These are phyloP conservation scores for Drosophila ustulata DNA, from an alignment of 2,888 invertebrate species.

Conservation along the genomic window DNA sequence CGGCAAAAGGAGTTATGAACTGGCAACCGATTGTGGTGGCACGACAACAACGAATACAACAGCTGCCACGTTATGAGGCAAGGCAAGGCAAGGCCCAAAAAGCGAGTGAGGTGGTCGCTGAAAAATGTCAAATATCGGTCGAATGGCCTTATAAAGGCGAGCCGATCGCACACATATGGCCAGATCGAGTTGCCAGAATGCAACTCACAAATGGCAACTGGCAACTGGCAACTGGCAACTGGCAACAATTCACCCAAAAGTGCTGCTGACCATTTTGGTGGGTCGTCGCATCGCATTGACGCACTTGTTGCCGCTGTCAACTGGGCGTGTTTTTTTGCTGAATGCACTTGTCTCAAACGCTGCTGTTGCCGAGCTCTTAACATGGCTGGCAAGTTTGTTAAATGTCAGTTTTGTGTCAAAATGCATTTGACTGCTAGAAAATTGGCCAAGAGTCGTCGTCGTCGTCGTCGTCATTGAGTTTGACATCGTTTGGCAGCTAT, in stretches of 20 bases:
- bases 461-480: conserved; percentile 1
- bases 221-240: conserved; percentile 23
- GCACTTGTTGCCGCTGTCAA: conserved; percentile 67
- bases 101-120: conserved; percentile 23
- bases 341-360: conserved; percentile 45
- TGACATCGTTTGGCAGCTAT: conserved; percentile 33
- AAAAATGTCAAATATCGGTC: conserved; percentile 74
- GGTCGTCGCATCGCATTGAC: conserved; percentile 66
- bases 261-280: conserved; percentile 64
- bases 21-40: conserved; percentile 29
- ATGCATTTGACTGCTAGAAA: conserved; percentile 56
- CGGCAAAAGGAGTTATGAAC: conserved; percentile 64
- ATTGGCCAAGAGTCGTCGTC: conserved; percentile 37
- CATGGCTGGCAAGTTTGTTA: conserved; percentile 75
- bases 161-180: conserved; percentile 57
- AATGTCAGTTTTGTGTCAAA: conserved; percentile 82
- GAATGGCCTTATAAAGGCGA: conserved; percentile 62
- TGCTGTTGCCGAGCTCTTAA: conserved; percentile 42
- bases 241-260: conserved; percentile 55
- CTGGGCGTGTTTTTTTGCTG: conserved; percentile 39
- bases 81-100: conserved; percentile 23
- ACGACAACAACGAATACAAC: conserved; percentile 7
- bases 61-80: conserved; percentile 44
- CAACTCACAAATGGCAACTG: conserved; percentile 23
- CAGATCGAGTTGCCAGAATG: conserved; percentile 58